Evolutionary conservation across 2,888 invertebrate genomes (phyloP).

Genomic region (Heteromurus nitidus): DNA sequence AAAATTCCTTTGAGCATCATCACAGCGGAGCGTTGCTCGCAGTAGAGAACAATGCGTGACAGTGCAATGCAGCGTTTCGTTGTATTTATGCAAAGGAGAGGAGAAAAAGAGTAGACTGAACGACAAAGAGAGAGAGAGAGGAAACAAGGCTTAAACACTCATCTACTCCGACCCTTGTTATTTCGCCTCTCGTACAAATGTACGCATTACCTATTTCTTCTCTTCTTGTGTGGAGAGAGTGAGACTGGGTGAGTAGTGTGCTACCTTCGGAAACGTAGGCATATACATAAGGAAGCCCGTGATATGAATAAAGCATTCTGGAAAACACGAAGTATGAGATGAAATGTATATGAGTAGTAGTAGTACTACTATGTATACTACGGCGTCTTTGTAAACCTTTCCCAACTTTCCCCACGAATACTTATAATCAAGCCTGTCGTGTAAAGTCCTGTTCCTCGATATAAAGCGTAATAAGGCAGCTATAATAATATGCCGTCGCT

Average conservation of each 20-base stretch:
- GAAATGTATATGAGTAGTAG: not conserved
- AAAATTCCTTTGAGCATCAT: constrained; percentile 28
- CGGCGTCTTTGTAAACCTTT: not conserved
- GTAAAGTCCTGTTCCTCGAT: too few species aligned
- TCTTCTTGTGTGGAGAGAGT: not conserved
- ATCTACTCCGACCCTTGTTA: too few species aligned
- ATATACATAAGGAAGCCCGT: not conserved
- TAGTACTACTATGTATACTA: not conserved
- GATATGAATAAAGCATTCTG: not conserved
- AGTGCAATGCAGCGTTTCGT: not conserved
- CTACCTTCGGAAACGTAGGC: not conserved
- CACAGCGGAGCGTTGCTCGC: not conserved
- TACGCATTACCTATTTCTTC: not conserved
- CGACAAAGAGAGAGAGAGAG: not conserved
- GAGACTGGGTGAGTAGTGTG: constrained; percentile 15
- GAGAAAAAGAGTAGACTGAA: too few species aligned
- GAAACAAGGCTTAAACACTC: not conserved
- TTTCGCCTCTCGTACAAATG: not conserved
- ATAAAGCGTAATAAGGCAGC: too few species aligned
- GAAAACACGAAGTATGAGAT: not conserved
- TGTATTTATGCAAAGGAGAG: too few species aligned
- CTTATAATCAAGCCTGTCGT: too few species aligned
- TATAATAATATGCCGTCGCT: not conserved
- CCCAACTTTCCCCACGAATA: not conserved
- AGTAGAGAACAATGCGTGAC: not conserved